Base-by-base conservation (phyloP, 2,888 invertebrate genomes). In the Temnothorax rugatulus region DNA sequence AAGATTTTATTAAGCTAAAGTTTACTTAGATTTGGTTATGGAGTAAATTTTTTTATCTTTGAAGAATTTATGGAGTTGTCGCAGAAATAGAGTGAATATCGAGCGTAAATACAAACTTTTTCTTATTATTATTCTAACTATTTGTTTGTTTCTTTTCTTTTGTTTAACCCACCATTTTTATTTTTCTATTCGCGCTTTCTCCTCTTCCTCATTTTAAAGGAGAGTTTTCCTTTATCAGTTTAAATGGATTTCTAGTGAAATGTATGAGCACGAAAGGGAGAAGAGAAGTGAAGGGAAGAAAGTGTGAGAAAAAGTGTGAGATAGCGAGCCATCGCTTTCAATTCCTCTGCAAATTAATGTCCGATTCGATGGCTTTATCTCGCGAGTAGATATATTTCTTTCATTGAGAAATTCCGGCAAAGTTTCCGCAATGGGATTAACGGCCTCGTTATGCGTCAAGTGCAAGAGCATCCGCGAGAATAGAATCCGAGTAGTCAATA, bases 351-450 rank as follows among this genome's bases (percentile, higher is more conserved):
- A 57, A 73, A 79, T 79, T 79, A 79, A 79, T 79, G 79, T 66
- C 57, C 81, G n/a, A 76, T 63, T 76, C 44, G 64, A 82, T 41
- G 63, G 82, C 82, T 76, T 82, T 82, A 82, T 82, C 82, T 82
- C 11, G 29, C 34, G 25, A 82, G 41, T 41, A 41, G 74, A 73
- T 79, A 79, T 73, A 79, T 71, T 79, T 73, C 74, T 59, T 59
- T 73, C 79, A 59, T 73, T 47, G 79, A 79, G 57, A 79, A 73
- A 79, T 79, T 73, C 34, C 59, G 34, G 9, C 34, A 44, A 79
- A 79, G 74, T 79, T 79, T 47, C 57, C 74, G 76, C 41, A 21
- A 7, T n/a, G 59, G 57, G 44, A 79, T 79, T 79, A 79, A 73
- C 79, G 79, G 47, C 59, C 34, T 41, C 79, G 59, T 79, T 77